Evolutionary conservation across 2,113 vertebrate genomes (phyloP).

Genomic region (Progne subis): DNA sequence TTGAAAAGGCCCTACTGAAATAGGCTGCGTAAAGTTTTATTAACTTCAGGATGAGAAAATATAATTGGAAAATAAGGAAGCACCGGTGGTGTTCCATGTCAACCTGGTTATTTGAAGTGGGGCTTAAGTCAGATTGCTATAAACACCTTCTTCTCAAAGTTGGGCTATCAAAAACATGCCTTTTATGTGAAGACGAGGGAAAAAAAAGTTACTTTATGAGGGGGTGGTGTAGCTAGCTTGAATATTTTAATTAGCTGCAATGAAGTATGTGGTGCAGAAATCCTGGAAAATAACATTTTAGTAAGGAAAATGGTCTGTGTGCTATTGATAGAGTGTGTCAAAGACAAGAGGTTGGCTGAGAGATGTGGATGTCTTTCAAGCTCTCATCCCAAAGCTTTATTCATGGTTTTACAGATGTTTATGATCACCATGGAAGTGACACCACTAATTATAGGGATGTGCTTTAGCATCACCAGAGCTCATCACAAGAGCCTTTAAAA

Average conservation of each 20-base stretch:
- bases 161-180: background rate
- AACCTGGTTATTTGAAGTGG: background rate
- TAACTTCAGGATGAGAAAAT: background rate
- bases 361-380: background rate
- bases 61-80: background rate
- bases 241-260: background rate
- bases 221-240: accelerated
- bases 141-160: background rate
- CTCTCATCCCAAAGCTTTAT: background rate
- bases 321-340: background rate
- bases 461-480: background rate
- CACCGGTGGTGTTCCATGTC: background rate
- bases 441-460: background rate
- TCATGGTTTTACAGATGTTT: accelerated
- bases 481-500: background rate
- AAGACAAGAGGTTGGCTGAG: background rate
- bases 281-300: background rate
- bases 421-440: background rate
- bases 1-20: background rate
- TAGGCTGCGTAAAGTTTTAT: background rate
- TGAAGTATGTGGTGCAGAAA: background rate
- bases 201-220: background rate
- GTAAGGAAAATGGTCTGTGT: background rate
- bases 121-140: background rate
- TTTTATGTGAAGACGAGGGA: background rate